Conservation (phyloP, 2,888 invertebrate genomes). For the Drosophila colorata region DNA sequence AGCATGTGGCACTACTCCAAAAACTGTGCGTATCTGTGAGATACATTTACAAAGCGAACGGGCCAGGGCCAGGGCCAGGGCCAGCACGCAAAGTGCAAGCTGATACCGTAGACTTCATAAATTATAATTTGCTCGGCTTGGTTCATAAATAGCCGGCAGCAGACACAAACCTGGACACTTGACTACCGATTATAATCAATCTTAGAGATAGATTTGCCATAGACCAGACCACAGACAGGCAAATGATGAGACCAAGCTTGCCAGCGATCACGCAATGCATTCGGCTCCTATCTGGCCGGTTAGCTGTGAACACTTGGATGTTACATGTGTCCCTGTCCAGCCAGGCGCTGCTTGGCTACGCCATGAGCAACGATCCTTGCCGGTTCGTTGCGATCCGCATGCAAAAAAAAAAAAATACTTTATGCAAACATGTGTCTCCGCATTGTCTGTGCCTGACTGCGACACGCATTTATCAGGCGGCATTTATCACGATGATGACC, state of each 20-base stretch:
- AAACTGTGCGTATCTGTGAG: constrained; percentile 35
- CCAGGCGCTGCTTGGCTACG: constrained; percentile 54
- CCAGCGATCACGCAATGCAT: constrained; percentile 45
- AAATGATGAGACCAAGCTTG: constrained; percentile 38
- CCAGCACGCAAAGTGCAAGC: constrained; percentile 65
- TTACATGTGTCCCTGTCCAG: constrained; percentile 73
- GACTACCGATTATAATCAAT: constrained; percentile 84
- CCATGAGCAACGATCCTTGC: constrained; percentile 34
- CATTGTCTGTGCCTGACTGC: constrained; percentile 72
- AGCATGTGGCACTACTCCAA: constrained; percentile 56
- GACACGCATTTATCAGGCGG: constrained; percentile 77
- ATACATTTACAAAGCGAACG: constrained; percentile 33
- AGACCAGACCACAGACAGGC: constrained; percentile 36
- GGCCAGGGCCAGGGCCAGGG: background rate
- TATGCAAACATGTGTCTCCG: constrained; percentile 77
- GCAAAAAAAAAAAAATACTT: constrained; percentile 36
- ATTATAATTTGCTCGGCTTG: constrained; percentile 77
- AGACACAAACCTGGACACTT: constrained; percentile 69
- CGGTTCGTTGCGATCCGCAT: constrained; percentile 27
- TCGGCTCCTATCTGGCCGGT: constrained; percentile 17
- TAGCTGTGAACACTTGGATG: constrained; percentile 54
- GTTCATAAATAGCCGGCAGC: constrained; percentile 71
- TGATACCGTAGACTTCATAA: constrained; percentile 72
- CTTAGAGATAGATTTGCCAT: constrained; percentile 75
- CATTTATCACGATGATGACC: constrained; percentile 69